Percentiles rank a stretch among this genome's conserved stretches.
Evolutionary conservation across 2,888 invertebrate genomes (phyloP).

Genomic region (Sphaeridia pumilis): DNA sequence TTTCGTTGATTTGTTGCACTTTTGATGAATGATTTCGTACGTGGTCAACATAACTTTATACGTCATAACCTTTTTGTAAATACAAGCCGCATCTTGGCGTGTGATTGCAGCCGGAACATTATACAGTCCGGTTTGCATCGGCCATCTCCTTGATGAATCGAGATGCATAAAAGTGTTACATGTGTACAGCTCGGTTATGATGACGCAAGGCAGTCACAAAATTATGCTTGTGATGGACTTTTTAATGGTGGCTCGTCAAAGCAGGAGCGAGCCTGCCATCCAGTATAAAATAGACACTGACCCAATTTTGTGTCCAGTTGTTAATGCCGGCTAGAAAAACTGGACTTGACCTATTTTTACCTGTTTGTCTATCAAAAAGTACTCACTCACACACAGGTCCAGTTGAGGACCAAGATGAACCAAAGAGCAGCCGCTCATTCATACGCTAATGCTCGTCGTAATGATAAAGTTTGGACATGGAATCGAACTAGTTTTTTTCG

Average conservation of each 20-base stretch:
- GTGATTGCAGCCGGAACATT: too few species aligned
- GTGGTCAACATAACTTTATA: slow-evolving; percentile 16
- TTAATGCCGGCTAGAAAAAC: slow-evolving; percentile 20
- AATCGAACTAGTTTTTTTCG: background rate
- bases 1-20: slow-evolving; percentile 17
- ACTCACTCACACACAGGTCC: slow-evolving; percentile 4
- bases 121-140: too few species aligned
- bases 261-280: too few species aligned
- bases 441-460: background rate
- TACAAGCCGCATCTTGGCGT: background rate
- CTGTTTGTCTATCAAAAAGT: slow-evolving; percentile 16
- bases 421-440: background rate
- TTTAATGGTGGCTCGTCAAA: too few species aligned
- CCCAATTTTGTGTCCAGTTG: slow-evolving; percentile 14
- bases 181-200: too few species aligned
- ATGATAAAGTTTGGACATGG: background rate
- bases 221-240: too few species aligned
- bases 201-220: too few species aligned
- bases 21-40: slow-evolving; percentile 15
- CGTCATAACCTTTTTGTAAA: background rate
- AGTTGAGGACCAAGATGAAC: too few species aligned
- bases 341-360: slow-evolving; percentile 20
- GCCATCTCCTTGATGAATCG: too few species aligned
- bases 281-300: slow-evolving; percentile 11
- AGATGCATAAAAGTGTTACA: too few species aligned